phyloP scores from a whole-genome alignment of 2,113 vertebrate genomes.

The Pyxicephalus adspersus region DNA sequence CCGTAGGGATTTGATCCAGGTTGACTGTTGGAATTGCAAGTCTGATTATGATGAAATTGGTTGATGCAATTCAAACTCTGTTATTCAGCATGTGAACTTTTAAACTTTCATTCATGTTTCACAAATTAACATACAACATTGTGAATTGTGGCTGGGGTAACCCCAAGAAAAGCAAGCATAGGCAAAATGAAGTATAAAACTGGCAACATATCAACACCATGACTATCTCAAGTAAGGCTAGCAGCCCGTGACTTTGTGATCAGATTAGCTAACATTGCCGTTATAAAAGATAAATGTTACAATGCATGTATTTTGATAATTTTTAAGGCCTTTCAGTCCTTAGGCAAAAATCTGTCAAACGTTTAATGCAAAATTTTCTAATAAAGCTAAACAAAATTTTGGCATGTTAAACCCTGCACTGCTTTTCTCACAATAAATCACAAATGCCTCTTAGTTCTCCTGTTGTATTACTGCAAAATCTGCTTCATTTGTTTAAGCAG shows the following conservation, averaged over 20 bases:
- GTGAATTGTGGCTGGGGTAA: neutral
- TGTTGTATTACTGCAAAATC: no score
- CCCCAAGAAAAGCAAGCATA: neutral
- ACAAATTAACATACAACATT: slow-evolving; percentile 3
- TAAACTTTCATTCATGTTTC: slow-evolving; percentile 11
- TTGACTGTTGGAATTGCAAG: neutral
- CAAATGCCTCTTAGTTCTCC: no score
- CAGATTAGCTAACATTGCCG: no score
- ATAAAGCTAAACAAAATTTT: no score
- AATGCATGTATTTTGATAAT: neutral
- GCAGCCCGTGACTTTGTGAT: no score
- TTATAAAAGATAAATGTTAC: no score
- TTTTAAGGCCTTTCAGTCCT: neutral
- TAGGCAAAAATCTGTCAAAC: no score
- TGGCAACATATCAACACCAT: neutral
- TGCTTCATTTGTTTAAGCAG: no score
- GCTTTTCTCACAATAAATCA: no score
- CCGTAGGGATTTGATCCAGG: slow-evolving; percentile 37
- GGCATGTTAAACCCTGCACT: no score
- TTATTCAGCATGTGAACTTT: slow-evolving; percentile 29
- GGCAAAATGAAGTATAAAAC: neutral
- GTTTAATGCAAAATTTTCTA: no score
- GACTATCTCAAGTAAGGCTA: neutral
- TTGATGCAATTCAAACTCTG: neutral
- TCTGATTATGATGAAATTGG: slow-evolving; percentile 16